Base-by-base conservation (phyloP, 1,140 invertebrate genomes). In the Oreohelix idahoensis region DNA sequence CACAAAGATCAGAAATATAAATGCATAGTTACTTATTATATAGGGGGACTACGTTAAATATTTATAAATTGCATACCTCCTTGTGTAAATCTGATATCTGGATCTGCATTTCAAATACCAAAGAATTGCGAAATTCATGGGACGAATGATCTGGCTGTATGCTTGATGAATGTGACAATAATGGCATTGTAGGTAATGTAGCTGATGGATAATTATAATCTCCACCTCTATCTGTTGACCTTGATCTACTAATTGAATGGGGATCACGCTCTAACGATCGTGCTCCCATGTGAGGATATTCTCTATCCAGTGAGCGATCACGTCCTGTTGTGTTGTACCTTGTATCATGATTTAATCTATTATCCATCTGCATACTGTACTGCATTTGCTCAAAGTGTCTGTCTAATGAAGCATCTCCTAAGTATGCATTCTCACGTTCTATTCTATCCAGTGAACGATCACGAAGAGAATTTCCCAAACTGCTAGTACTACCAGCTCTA, bases 41-140 rank as follows among this genome's bases (percentile, higher is more conserved):
- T n/a, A n/a, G n/a, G n/a, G n/a, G n/a, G n/a, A n/a, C n/a, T n/a
- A n/a, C n/a, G n/a, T n/a, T n/a, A n/a, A n/a, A n/a, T n/a, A n/a
- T n/a, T n/a, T n/a, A n/a, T n/a, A 8, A 5, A 23, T 26, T 4
- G 11, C 79, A 35, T 39, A 82, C 80, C 93, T 99, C 98, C n/a
- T 96, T 95, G 91, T 99, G 97, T 83, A 99, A 94, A 92, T 99
- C 98, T 87, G 96, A 96, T 92, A 99, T 97, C 94, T 98, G 97
- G 88, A 96, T 95, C 93, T 99, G 97, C 58, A 99, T 94, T 91
- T 99, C 98, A 66, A 97, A 96, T 88, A 99, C 89, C 51, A 92
- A 85, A 73, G 89, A 87, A 70, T 89, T 89, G 85, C 89, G 83
- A 85, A 88, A 89, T 84, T 90, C 90, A 83, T 89, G 88, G 79